Conservation (phyloP, 2,113 vertebrate genomes). For the Emydura subglobosa region DNA sequence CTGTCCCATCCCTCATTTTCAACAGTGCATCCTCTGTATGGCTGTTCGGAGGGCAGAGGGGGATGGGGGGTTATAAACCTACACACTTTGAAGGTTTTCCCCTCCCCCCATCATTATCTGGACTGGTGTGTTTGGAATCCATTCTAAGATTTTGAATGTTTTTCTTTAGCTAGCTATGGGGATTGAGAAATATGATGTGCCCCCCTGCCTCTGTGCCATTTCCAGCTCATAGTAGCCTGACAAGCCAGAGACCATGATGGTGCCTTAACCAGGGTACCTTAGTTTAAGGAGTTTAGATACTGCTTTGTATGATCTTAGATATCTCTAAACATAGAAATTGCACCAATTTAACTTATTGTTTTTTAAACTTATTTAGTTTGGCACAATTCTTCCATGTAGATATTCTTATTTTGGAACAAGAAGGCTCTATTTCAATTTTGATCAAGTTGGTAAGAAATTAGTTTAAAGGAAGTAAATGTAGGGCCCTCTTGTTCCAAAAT, state of each 20-base stretch:
- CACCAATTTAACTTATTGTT: neutral
- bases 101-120: neutral
- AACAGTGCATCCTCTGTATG: neutral
- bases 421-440: neutral
- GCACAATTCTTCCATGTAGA: neutral
- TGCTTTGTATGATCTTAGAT: rapidly evolving
- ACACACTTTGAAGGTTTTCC: too few relatives aligned
- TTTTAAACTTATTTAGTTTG: neutral
- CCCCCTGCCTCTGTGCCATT: neutral
- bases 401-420: neutral
- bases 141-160: neutral
- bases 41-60: neutral
- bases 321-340: neutral
- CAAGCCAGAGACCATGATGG: neutral
- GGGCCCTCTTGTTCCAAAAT: neutral
- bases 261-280: neutral
- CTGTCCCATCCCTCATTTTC: neutral
- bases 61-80: too few relatives aligned
- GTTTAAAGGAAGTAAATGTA: neutral
- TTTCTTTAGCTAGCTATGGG: neutral
- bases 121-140: neutral
- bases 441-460: neutral
- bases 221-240: neutral
- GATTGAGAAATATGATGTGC: neutral
- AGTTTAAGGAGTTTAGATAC: neutral